These are phyloP conservation scores for Eudyptes chrysolophus DNA, from an alignment of 2,113 vertebrate genomes.

Conservation along the genomic window DNA sequence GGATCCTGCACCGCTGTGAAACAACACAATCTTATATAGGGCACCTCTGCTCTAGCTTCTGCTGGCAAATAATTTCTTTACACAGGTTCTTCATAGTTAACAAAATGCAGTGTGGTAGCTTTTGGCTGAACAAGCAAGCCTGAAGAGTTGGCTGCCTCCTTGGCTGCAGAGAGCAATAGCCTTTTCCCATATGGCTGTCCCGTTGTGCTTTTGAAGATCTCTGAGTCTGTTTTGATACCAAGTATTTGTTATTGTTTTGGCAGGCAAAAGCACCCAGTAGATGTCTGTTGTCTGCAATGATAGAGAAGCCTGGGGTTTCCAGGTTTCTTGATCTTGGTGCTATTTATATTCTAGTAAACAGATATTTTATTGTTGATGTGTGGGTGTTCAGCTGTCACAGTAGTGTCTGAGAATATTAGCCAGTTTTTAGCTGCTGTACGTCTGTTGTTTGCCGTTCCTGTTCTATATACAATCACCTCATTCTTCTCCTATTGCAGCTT, in stretches of 20 bases:
- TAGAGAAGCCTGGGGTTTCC: background rate
- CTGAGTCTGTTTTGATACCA: background rate
- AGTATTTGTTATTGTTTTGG: background rate
- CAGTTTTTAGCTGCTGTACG: background rate
- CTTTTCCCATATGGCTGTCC: background rate
- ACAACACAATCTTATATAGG: background rate
- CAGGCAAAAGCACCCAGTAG: background rate
- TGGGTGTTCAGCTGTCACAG: background rate
- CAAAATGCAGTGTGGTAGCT: background rate
- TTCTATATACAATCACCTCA: background rate
- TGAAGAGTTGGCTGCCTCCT: background rate
- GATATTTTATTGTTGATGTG: background rate
- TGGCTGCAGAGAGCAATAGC: background rate
- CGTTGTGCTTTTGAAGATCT: background rate
- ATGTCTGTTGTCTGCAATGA: background rate
- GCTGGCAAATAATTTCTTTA: background rate
- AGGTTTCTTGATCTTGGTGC: background rate
- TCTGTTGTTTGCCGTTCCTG: background rate
- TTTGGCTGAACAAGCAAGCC: background rate
- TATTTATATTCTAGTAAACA: background rate
- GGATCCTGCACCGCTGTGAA: background rate
- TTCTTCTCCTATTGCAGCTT: background rate
- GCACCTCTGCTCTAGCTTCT: background rate
- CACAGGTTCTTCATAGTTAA: background rate
- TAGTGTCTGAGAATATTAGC: background rate